Evolutionary conservation across 2,797 vertebrate species (phyloP).

Genomic region (Myotis findleyi): DNA sequence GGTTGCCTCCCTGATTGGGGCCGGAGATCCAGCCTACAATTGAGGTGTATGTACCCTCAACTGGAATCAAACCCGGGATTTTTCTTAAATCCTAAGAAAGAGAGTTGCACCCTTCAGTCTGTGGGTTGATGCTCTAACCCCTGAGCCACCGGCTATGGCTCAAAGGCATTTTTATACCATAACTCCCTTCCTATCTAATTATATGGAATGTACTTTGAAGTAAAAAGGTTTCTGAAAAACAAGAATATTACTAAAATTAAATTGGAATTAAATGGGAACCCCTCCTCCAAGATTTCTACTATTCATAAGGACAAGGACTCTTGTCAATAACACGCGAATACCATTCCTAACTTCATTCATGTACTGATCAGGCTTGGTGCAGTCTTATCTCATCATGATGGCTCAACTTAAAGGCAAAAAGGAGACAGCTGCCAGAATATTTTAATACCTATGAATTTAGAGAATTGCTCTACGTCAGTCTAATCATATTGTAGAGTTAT

Average conservation of each 20-base stretch:
- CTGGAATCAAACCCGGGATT: too few relatives aligned
- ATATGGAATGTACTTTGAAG: conserved; percentile 27
- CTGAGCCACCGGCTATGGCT: not conserved
- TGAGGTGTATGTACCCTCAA: too few relatives aligned
- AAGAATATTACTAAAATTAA: conserved; percentile 56
- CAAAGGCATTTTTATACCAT: conserved; percentile 38
- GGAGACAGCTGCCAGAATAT: conserved; percentile 81
- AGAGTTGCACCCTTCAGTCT: too few relatives aligned
- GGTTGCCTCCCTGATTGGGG: too few relatives aligned
- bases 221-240: conserved; percentile 61
- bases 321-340: conserved; percentile 43
- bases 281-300: conserved; percentile 37
- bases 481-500: conserved; percentile 79
- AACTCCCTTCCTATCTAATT: conserved; percentile 46
- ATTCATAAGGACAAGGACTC: conserved; percentile 55
- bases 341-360: conserved; percentile 41
- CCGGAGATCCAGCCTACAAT: too few relatives aligned
- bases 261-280: conserved; percentile 46
- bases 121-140: too few relatives aligned
- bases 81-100: too few relatives aligned
- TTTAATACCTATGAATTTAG: conserved; percentile 80
- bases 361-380: not conserved
- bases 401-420: conserved; percentile 76
- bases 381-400: conserved; percentile 78
- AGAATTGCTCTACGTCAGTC: conserved; percentile 77